Percentiles rank a stretch among this genome's conserved stretches.
Evolutionary conservation across 2,797 vertebrate genomes (phyloP).

Genomic region (Xerus rutilus): DNA sequence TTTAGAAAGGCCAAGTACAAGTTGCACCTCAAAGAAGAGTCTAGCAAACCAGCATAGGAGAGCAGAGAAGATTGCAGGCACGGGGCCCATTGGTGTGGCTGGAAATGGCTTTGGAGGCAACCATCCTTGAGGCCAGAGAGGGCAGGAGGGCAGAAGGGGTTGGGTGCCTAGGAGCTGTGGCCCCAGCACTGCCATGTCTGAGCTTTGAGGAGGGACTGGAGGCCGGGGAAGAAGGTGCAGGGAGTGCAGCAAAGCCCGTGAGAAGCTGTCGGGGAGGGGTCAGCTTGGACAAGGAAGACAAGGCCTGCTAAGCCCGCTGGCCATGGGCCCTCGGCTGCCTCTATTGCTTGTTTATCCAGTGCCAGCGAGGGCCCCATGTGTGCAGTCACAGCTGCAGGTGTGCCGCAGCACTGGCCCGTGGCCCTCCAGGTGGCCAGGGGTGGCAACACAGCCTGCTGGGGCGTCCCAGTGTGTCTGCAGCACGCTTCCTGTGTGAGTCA

Average conservation of each 20-base stretch:
- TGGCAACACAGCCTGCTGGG: background rate
- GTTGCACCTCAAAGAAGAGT: background rate
- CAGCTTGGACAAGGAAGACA: background rate
- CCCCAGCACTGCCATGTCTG: background rate
- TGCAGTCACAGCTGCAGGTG: background rate
- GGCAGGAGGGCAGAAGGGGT: background rate
- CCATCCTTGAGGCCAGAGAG: background rate
- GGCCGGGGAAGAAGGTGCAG: background rate
- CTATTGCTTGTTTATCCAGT: too few relatives aligned
- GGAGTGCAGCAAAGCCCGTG: too few relatives aligned
- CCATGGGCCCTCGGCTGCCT: background rate
- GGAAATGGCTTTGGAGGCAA: background rate
- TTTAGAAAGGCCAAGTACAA: background rate
- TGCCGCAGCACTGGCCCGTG: background rate
- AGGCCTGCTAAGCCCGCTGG: fast-evolving
- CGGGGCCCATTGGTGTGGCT: background rate
- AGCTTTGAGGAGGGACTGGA: background rate
- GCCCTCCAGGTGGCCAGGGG: background rate
- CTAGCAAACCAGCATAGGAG: background rate
- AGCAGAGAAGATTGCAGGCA: fast-evolving
- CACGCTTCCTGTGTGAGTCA: background rate
- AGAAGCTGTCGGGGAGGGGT: background rate
- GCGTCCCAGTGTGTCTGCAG: background rate
- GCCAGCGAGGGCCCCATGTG: background rate
- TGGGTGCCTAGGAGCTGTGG: background rate